phyloP scores from a whole-genome alignment of 2,797 vertebrate species.

The Paguma larvata region DNA sequence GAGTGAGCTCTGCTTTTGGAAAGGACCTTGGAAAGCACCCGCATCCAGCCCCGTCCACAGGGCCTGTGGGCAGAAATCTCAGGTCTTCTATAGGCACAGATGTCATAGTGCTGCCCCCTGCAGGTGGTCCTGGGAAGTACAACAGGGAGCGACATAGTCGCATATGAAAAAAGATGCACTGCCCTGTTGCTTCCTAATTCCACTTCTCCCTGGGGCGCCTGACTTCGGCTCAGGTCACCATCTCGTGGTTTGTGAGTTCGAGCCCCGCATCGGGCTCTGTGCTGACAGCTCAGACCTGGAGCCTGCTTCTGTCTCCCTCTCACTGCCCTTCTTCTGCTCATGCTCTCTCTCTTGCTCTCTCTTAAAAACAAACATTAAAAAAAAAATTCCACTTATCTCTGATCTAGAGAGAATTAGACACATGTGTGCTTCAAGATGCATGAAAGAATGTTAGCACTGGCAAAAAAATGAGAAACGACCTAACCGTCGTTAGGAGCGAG shows the following conservation, averaged over 20 bases:
- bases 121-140: not conserved
- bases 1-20: not conserved
- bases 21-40: not conserved
- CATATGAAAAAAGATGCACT: not conserved
- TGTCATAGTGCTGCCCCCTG: conserved; percentile 44
- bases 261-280: no score
- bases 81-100: not conserved
- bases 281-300: no score
- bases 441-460: not conserved
- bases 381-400: not conserved
- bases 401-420: not conserved
- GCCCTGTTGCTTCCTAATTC: not conserved
- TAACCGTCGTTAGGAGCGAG: not conserved
- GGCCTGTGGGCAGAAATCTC: accelerated
- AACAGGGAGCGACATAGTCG: not conserved
- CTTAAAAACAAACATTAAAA: no score
- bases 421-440: not conserved
- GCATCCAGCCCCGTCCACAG: not conserved
- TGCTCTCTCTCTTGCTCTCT: no score
- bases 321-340: no score
- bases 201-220: no score
- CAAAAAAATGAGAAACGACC: not conserved
- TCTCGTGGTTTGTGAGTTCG: no score
- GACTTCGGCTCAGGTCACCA: no score
- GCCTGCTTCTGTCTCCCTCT: no score